These are phyloP conservation scores for Amphiprion percula DNA, from an alignment of 2,113 vertebrate genomes.

Conservation along the genomic window DNA sequence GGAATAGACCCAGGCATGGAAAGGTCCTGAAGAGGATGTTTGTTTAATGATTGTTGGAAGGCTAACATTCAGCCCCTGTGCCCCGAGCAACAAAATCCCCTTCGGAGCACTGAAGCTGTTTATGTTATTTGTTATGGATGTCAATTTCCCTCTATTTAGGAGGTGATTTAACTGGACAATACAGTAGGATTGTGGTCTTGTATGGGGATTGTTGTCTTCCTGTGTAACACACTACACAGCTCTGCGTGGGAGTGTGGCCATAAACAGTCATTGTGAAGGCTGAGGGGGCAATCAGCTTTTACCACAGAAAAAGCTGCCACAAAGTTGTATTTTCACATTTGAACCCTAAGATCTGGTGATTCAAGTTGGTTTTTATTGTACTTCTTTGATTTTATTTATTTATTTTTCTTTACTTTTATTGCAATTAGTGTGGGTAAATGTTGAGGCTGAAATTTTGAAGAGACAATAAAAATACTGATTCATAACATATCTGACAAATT, in stretches of 20 bases:
- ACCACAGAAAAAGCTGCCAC: conserved; percentile 3
- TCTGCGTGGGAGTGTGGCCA: conserved; percentile 29
- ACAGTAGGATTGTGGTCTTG: conserved; percentile 59
- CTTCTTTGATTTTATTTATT: not conserved
- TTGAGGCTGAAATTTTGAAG: not conserved
- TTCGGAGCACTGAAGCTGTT: conserved; percentile 63
- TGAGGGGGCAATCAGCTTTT: not conserved
- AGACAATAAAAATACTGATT: too few species aligned
- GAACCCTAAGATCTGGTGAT: not conserved
- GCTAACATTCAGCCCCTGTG: conserved; percentile 61
- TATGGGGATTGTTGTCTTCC: conserved; percentile 68
- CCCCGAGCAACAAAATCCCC: conserved; percentile 72
- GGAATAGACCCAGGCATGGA: conserved; percentile 66
- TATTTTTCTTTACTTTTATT: not conserved
- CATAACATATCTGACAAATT: not conserved
- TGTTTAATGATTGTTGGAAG: conserved; percentile 81
- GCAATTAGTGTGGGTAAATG: not conserved
- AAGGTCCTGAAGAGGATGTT: conserved; percentile 80
- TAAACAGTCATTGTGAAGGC: conserved; percentile 61
- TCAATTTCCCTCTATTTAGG: conserved; percentile 79
- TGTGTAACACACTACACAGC: conserved; percentile 37
- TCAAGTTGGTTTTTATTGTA: not conserved
- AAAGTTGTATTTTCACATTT: not conserved
- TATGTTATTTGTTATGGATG: conserved; percentile 78
- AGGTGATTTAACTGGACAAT: conserved; percentile 74